Conservation (phyloP, 2,888 invertebrate species). For the Cataglyphis rosenhaueri region DNA sequence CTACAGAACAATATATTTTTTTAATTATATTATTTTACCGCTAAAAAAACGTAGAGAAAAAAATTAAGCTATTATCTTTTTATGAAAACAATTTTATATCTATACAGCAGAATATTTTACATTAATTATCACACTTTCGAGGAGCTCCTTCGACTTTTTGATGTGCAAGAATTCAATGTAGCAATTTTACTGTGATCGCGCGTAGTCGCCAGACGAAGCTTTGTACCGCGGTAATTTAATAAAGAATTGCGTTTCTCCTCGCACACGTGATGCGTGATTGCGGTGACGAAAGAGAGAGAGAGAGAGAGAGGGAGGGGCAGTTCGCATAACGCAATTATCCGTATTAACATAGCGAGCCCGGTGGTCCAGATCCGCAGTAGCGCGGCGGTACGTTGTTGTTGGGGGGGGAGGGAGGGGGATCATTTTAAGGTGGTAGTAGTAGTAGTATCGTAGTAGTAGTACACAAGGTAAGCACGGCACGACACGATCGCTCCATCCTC, state of each 20-base stretch:
- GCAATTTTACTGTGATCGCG: background rate
- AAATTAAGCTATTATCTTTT: background rate
- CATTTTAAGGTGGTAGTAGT: constrained; percentile 38
- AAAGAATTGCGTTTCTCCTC: constrained; percentile 35
- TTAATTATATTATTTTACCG: background rate
- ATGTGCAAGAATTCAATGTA: background rate
- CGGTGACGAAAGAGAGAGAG: background rate
- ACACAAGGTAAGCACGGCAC: constrained; percentile 28
- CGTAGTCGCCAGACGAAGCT: background rate
- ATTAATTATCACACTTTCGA: background rate
- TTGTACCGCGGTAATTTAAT: background rate
- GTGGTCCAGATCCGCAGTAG: constrained; percentile 66
- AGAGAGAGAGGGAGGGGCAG: background rate
- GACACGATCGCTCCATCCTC: constrained; percentile 16
- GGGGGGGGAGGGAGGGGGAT: background rate
- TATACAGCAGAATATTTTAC: background rate
- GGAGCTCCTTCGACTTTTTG: background rate
- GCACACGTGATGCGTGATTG: constrained; percentile 41
- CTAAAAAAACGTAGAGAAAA: background rate
- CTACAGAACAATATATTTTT: background rate
- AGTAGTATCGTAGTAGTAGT: background rate
- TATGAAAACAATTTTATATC: background rate
- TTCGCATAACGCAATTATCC: constrained; percentile 75
- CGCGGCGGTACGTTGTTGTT: constrained; percentile 22
- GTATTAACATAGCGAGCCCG: constrained; percentile 75